phyloP scores from a whole-genome alignment of 2,888 invertebrate genomes.

The Drepanosiphum platanoidis region DNA sequence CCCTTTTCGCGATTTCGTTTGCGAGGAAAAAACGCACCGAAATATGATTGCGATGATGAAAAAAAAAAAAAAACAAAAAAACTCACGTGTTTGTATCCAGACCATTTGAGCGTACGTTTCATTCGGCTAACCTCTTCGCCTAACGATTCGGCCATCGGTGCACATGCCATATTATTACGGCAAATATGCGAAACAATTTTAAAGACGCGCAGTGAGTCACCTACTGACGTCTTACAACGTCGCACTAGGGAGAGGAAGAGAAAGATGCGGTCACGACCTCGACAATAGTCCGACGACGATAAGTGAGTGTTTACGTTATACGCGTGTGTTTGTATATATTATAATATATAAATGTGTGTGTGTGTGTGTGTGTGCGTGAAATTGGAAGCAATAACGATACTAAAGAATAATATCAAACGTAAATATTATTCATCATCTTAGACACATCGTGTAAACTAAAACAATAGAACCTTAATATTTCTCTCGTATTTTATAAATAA shows the following conservation, averaged over 20 bases:
- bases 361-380: neutral
- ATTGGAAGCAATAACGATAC: conserved; percentile 9
- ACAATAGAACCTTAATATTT: neutral
- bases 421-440: neutral
- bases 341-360: neutral
- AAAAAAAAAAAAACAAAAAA: too few relatives aligned
- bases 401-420: neutral
- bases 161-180: conserved; percentile 30
- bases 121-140: conserved; percentile 69
- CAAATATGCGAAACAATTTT: conserved; percentile 12
- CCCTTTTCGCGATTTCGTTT: neutral
- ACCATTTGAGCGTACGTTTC: conserved; percentile 71
- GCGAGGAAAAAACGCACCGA: neutral
- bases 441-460: neutral
- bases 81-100: conserved; percentile 72
- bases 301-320: conserved; percentile 18
- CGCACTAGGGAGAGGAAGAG: neutral
- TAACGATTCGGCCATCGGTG: conserved; percentile 54
- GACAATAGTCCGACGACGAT: conserved; percentile 50
- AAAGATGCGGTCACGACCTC: conserved; percentile 51
- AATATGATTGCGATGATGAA: neutral
- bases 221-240: conserved; percentile 8
- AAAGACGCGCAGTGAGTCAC: conserved; percentile 10
- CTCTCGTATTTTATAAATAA: neutral
- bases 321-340: neutral